These are phyloP conservation scores for Dyspetes luteomarginatus DNA, from an alignment of 2,888 invertebrate genomes.

Conservation along the genomic window DNA sequence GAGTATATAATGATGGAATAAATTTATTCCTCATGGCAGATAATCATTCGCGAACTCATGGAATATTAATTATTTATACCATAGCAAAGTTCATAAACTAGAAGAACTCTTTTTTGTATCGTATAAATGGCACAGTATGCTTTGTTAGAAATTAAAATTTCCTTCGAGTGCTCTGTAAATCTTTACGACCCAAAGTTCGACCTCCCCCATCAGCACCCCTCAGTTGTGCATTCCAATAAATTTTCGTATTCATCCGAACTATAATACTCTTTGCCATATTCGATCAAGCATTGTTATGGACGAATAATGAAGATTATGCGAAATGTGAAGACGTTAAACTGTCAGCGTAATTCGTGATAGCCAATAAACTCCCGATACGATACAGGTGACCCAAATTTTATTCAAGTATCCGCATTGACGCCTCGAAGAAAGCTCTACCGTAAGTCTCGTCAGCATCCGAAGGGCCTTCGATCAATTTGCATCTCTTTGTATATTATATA, in stretches of 20 bases:
- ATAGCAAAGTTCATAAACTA: conserved; percentile 4
- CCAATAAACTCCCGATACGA: neutral
- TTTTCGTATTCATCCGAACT: neutral
- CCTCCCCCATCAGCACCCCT: neutral
- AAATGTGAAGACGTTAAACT: neutral
- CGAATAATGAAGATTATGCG: neutral
- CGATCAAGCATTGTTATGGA: neutral
- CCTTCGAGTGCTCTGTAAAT: neutral
- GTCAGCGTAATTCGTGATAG: neutral
- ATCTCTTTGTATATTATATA: neutral
- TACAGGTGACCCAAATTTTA: conserved; percentile 22
- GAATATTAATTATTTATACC: conserved; percentile 20
- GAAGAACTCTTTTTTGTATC: neutral
- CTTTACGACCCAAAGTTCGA: neutral
- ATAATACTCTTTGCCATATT: too few relatives aligned
- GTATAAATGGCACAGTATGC: neutral
- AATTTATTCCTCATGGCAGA: conserved; percentile 3
- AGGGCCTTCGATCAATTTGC: conserved; percentile 22
- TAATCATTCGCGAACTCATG: neutral
- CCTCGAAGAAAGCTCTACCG: neutral
- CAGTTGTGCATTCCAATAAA: neutral
- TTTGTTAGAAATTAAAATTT: conserved; percentile 4
- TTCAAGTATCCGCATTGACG: conserved; percentile 1
- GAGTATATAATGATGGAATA: conserved; percentile 14
- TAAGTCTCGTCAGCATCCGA: neutral